These are phyloP conservation scores for Ypsolopha sequella DNA, from an alignment of 2,888 invertebrate genomes.

Conservation along the genomic window DNA sequence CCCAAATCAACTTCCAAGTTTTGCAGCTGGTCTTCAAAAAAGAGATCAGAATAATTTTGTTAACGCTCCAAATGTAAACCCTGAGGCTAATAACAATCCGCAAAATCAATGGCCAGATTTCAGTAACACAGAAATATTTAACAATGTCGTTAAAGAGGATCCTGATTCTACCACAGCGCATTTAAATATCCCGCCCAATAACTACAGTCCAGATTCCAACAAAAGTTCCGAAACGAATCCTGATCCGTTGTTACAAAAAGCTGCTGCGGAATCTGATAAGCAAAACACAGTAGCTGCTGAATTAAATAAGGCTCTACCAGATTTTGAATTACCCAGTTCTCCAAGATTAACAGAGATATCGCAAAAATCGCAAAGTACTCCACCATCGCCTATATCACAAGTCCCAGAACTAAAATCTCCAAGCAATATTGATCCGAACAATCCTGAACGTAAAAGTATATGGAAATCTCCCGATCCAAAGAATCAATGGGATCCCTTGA, in stretches of 20 bases:
- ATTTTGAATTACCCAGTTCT: slow-evolving; percentile 59
- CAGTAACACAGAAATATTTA: slow-evolving; percentile 51
- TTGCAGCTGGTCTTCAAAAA: slow-evolving; percentile 50
- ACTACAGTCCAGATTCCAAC: slow-evolving; percentile 64
- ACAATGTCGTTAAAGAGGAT: slow-evolving; percentile 76
- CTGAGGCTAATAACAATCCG: slow-evolving; percentile 19
- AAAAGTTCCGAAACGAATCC: slow-evolving; percentile 55
- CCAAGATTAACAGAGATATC: slow-evolving; percentile 56
- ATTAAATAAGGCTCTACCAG: slow-evolving; percentile 38
- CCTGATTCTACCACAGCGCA: slow-evolving; percentile 81
- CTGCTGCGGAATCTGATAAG: slow-evolving; percentile 35
- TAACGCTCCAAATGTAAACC: slow-evolving; percentile 10
- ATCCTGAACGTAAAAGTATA: slow-evolving; percentile 38
- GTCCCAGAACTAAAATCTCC: slow-evolving; percentile 54
- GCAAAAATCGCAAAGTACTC: slow-evolving; percentile 51
- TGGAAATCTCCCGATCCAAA: slow-evolving; percentile 64
- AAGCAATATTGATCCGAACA: slow-evolving; percentile 28
- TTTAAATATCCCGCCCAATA: slow-evolving; percentile 54
- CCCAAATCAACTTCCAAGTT: slow-evolving; percentile 51
- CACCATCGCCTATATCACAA: slow-evolving; percentile 49
- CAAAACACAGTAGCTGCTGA: slow-evolving; percentile 28
- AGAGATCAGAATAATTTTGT: slow-evolving; percentile 25
- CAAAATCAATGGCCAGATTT: slow-evolving; percentile 63
- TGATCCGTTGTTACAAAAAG: slow-evolving; percentile 40
- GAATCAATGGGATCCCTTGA: slow-evolving; percentile 43